Percentiles rank a stretch among this genome's conserved stretches.
Evolutionary conservation across 92 coral and sea anemone species (phyloP).

Genomic region (Palythoa grandis): DNA sequence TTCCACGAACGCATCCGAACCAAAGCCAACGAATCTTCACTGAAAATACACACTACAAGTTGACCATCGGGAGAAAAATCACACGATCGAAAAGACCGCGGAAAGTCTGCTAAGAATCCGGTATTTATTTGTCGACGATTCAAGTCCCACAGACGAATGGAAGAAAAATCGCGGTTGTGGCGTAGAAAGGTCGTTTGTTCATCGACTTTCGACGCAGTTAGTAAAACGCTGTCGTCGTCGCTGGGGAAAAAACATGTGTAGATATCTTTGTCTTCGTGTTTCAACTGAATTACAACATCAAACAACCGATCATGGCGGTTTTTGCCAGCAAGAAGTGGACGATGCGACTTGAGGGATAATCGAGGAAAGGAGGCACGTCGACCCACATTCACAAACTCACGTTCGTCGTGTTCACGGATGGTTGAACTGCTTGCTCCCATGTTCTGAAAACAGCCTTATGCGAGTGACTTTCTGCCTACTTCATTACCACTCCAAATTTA

Average conservation of each 20-base stretch:
- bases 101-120: conserved; percentile 89
- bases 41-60: conserved; percentile 83
- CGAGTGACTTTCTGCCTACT: not conserved
- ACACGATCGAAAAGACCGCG: conserved; percentile 87
- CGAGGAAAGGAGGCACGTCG: conserved; percentile 78
- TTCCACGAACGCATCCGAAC: conserved; percentile 95
- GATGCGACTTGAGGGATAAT: conserved; percentile 78
- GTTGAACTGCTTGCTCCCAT: conserved; percentile 27
- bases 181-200: conserved; percentile 87
- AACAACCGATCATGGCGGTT: conserved; percentile 74
- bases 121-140: conserved; percentile 89
- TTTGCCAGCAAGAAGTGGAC: conserved; percentile 65
- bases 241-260: conserved; percentile 91
- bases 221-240: conserved; percentile 85
- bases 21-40: conserved; percentile 84
- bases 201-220: conserved; percentile 85
- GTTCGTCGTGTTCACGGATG: conserved; percentile 11
- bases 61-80: conserved; percentile 94
- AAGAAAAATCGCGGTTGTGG: conserved; percentile 88
- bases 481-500: conserved; percentile 3
- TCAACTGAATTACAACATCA: conserved; percentile 84
- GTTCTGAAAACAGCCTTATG: not conserved
- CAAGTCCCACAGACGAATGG: conserved; percentile 90
- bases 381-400: conserved; percentile 18
- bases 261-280: conserved; percentile 93